Evolutionary conservation across 2,113 vertebrate genomes (phyloP), one percentile per base, ranked within the genome.

Genomic region (Lasiurus borealis): DNA sequence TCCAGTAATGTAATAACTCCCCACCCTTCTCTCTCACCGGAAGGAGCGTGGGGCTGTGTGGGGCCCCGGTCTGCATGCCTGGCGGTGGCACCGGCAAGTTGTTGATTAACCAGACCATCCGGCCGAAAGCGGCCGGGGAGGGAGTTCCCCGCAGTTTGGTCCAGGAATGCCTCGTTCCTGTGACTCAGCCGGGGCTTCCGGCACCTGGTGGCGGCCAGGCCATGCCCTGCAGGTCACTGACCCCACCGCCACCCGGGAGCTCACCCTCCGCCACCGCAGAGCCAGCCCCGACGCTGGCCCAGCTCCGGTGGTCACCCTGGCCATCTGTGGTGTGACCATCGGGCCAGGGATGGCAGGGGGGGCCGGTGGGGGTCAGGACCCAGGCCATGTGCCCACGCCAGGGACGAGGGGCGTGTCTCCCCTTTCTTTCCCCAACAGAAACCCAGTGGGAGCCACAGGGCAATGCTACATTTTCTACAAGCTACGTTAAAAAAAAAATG

Each of bases 171-270:
- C 62, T 77, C 34, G 1, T 34, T 75, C 62, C 46, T 19, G 27
- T 97, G 95, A 97, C 72, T 97, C 82, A 96, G 85, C n/a, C 1
- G 76, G 0, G 19, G 66, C 46, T 80, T 54, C 88, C 6, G 13
- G 72, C n/a, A 54, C 69, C 16, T 6, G 1, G 40, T 2, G 3
- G 25, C 1, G 52, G 59, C 84, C 10, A 71, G 97, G 78, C 18
- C 3, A 2, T 13, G 76, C 8, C 6, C 91, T 8, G 13, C 88
- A 75, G 94, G 97, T 76, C 89, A 83, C 31, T 84, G 95, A 96
- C 75, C 95, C 13, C 11, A 34, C 29, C 18, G 62, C 46, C 11
- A 2, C 73, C 36, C 0, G 2, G 21, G 80, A 21, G 50, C 52
- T 15, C 16, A 0, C 5, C 3, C 23, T 13, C 1, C 14, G 76